Conservation (phyloP, 2,888 invertebrate genomes). For the Allacma fusca region DNA sequence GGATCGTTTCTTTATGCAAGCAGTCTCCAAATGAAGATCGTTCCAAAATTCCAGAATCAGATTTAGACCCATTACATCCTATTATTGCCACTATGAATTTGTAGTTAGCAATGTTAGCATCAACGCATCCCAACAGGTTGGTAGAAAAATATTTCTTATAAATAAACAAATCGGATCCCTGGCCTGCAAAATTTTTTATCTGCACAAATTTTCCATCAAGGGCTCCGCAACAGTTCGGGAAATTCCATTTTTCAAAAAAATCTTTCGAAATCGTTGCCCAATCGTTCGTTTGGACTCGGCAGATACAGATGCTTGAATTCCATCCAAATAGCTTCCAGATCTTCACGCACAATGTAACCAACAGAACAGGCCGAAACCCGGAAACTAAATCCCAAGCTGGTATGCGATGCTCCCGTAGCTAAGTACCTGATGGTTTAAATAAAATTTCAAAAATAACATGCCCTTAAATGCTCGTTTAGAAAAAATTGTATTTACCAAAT, state of each 20-base stretch:
- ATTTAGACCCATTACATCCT: too few relatives aligned
- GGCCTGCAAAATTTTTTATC: neutral
- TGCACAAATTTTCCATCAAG: neutral
- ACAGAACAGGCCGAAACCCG: neutral
- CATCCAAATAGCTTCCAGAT: neutral
- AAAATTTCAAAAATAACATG: neutral
- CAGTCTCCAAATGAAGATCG: too few relatives aligned
- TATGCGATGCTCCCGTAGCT: neutral
- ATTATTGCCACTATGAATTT: too few relatives aligned
- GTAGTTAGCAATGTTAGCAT: too few relatives aligned
- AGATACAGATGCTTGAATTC: neutral
- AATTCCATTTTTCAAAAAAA: neutral
- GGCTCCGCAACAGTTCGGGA: neutral
- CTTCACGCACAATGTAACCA: neutral
- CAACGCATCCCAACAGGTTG: neutral
- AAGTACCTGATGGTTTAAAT: neutral
- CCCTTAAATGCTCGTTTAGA: neutral
- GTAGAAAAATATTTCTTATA: conserved; percentile 23
- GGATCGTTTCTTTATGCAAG: too few relatives aligned
- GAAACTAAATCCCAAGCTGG: neutral
- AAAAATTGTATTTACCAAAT: neutral
- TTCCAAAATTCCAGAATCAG: too few relatives aligned
- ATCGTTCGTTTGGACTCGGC: neutral
- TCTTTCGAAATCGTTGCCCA: conserved; percentile 1
- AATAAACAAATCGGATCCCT: neutral